Evolutionary conservation across 1,140 invertebrate genomes (phyloP).

Genomic region (Drosophila rufa): DNA sequence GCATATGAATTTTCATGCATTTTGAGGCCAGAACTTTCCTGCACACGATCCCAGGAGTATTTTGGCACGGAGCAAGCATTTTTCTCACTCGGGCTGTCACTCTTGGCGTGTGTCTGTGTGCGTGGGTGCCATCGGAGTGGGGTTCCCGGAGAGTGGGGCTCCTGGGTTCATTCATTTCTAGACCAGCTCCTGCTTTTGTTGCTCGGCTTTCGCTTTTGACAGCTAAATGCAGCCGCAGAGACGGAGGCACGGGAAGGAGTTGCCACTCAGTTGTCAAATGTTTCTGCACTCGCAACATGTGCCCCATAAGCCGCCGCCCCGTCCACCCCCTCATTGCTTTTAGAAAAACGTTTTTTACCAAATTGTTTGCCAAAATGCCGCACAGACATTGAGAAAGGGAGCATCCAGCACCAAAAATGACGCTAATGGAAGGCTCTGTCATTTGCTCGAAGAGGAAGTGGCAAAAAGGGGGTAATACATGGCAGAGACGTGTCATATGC

Average conservation of each 20-base stretch:
- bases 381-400: constrained; percentile 49
- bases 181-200: constrained; percentile 42
- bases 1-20: constrained; percentile 79
- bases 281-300: constrained; percentile 62
- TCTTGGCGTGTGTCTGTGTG: constrained; percentile 38
- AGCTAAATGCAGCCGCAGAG: constrained; percentile 74
- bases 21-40: constrained; percentile 56
- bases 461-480: background rate
- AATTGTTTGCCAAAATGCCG: constrained; percentile 79
- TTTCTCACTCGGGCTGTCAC: constrained; percentile 74
- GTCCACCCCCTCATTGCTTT: constrained; percentile 50
- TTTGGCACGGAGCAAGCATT: constrained; percentile 66
- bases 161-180: constrained; percentile 24
- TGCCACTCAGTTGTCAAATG: constrained; percentile 76
- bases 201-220: constrained; percentile 72
- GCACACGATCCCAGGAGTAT: constrained; percentile 63
- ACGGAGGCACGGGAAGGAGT: constrained; percentile 39
- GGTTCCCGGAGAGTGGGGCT: constrained; percentile 19
- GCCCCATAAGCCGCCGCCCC: background rate
- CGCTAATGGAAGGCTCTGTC: constrained; percentile 81
- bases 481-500: constrained; percentile 60
- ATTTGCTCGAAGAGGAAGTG: constrained; percentile 28
- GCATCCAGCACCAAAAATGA: constrained; percentile 59
- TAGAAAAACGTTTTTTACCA: constrained; percentile 79
- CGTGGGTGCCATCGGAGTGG: constrained; percentile 52